phyloP scores from a whole-genome alignment of 2,113 vertebrate species.

The Pangasianodon hypophthalmus region DNA sequence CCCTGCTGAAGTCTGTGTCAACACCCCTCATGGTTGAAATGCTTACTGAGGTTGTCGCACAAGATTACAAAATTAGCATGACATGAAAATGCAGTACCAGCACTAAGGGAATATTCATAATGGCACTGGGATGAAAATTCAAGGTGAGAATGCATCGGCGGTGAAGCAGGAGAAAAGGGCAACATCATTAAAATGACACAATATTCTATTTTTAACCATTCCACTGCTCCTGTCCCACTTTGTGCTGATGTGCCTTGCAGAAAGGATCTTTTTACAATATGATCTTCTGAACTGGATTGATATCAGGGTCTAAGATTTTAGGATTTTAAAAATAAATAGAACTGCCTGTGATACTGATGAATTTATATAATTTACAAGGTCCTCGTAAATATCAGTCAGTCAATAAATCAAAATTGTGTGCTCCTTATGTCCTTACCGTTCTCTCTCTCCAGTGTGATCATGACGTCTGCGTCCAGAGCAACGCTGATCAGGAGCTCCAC shows the following conservation, averaged over 20 bases:
- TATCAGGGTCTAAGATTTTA: neutral
- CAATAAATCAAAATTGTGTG: neutral
- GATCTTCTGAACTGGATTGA: neutral
- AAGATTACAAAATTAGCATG: neutral
- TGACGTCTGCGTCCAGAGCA: constrained; percentile 87
- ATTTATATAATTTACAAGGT: neutral
- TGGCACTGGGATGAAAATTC: neutral
- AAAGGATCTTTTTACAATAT: neutral
- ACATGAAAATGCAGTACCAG: neutral
- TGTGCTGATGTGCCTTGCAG: neutral
- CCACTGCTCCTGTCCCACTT: neutral
- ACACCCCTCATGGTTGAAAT: neutral
- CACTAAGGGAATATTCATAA: neutral
- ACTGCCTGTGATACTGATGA: neutral
- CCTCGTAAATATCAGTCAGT: neutral
- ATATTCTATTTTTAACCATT: constrained; percentile 1
- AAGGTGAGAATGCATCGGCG: neutral
- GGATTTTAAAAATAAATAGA: neutral
- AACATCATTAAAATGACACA: neutral
- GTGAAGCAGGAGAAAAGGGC: neutral
- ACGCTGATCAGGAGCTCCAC: constrained; percentile 93
- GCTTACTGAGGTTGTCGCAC: neutral
- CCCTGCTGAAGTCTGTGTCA: neutral
- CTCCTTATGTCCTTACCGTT: constrained; percentile 76
- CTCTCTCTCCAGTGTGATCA: constrained; percentile 88